Evolutionary conservation across 1,140 invertebrate species (phyloP), one percentile per base, ranked within the genome.

Genomic region (Cotesia typhae): DNA sequence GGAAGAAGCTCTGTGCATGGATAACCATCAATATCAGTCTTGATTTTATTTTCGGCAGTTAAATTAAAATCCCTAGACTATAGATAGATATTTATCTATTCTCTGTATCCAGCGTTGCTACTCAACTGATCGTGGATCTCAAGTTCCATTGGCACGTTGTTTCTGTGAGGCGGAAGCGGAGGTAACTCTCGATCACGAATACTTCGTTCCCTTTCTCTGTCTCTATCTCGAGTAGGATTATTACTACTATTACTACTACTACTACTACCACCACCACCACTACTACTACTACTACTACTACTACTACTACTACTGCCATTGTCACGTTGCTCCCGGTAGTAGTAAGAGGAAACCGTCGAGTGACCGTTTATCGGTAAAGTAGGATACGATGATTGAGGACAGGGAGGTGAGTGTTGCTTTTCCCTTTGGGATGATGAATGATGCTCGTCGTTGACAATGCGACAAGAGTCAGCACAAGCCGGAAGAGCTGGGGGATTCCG

Each of bases 321-420:
- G 7, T 77, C 75, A 4, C 73, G 66, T 28, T 28, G 28, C 10
- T 74, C 76, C 10, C 73, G 55, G 51, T 80, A 77, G 10, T 81
- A 80, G 71, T 83, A 80, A 6, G 75, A 52, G 5, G 47, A 66
- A 1, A 74, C 76, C 3, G 28, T 28, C 28, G 28, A 28, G 73
- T 83, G 77, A 20, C 80, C 80, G 70, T 83, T 83, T 28, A 83
- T 76, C 2, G 82, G 80, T 65, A 84, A 63, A 3, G 83, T 84
- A 2, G 83, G 83, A 28, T 84, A 82, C 2, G 80, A 78, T 5
- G 80, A 82, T 36, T 84, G 81, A 36, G 76, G 72, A 71, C 79
- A 82, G 3, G 76, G 70, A 9, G 76, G 71, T 47, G 80, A 82
- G 41, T 81, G 80, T 47, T 80, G 28, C 28, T 28, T 28, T 1